phyloP scores from a whole-genome alignment of 2,888 invertebrate species.

The Herminia tarsipennalis region DNA sequence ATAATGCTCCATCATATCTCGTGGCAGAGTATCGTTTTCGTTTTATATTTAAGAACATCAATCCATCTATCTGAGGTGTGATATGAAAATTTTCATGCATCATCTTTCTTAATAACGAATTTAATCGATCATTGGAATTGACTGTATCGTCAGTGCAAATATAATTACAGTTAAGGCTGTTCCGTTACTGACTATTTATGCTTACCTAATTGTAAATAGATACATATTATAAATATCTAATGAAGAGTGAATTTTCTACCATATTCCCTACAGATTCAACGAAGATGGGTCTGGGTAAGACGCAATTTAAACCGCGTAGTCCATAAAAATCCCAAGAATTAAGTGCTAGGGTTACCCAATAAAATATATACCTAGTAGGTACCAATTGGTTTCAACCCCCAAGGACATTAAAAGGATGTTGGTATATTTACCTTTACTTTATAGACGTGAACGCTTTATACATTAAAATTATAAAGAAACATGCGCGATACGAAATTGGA shows the following conservation, averaged over 20 bases:
- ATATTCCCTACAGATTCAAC: neutral
- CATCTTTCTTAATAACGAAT: neutral
- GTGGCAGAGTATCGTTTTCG: too few species aligned
- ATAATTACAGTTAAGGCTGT: too few species aligned
- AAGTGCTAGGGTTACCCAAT: neutral
- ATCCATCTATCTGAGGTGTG: neutral
- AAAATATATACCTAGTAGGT: constrained; percentile 8
- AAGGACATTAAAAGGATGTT: constrained; percentile 2
- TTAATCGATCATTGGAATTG: neutral
- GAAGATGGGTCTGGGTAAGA: neutral
- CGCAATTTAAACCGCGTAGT: neutral
- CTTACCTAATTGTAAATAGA: too few species aligned
- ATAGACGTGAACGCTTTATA: constrained; percentile 3
- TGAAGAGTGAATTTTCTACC: too few species aligned
- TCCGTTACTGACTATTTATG: too few species aligned
- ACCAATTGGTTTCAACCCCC: constrained; percentile 3
- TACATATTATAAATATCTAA: too few species aligned
- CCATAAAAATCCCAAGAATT: neutral
- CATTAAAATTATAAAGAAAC: constrained; percentile 9
- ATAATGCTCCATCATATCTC: too few species aligned
- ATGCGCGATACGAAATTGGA: constrained; percentile 45
- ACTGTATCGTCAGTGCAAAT: too few species aligned
- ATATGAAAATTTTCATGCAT: neutral
- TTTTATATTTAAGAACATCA: too few species aligned
- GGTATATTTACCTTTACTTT: constrained; percentile 2